Evolutionary conservation across 2,888 invertebrate genomes (phyloP), one percentile per base, ranked within the genome.

Genomic region (Actias luna): DNA sequence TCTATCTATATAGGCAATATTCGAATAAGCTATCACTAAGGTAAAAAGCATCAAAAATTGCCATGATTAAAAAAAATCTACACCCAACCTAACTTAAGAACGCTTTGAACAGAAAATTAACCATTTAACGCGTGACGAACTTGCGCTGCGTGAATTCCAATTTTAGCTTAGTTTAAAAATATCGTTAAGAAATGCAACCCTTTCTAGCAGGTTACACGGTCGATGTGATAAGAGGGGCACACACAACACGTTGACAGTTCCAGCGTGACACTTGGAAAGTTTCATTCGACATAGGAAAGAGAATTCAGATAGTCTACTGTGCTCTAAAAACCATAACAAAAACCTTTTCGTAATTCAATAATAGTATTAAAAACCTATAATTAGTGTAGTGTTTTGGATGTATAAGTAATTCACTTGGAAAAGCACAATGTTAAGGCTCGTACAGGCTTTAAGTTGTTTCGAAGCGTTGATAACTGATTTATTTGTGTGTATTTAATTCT

Each of bases 161-260:
- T 64, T 64, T 66, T 64, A 65, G 60, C 63, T 35, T 59, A 50
- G 64, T 68, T 65, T 65, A 65, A 67, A 67, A 67, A 68, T 68
- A 67, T 22, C 46, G 59, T n/a, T 64, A 67, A 65, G 67, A 68
- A 64, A 59, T 58, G 59, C 59, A 50, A 59, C 65, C 62, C 61
- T 61, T 16, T 58, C 62, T 60, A 46, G 62, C 61, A 36, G 63
- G 62, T 71, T 75, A 68, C 71, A 78, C 76, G 79, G 71, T 77
- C 70, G 68, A 69, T 31, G 69, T 65, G 62, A 63, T 69, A 79
- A 72, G 64, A 63, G 70, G 81, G 80, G 73, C 78, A 33, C n/a
- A 10, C 62, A 50, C 60, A 33, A 57, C 25, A 25, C 36, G 42
- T 46, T 36, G 29, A 58, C 57, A 27, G 57, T 25, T 50, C 12